Percentiles rank a stretch among this genome's conserved stretches.
Evolutionary conservation across 2,888 invertebrate genomes (phyloP).

Genomic region (Portevinia maculata): DNA sequence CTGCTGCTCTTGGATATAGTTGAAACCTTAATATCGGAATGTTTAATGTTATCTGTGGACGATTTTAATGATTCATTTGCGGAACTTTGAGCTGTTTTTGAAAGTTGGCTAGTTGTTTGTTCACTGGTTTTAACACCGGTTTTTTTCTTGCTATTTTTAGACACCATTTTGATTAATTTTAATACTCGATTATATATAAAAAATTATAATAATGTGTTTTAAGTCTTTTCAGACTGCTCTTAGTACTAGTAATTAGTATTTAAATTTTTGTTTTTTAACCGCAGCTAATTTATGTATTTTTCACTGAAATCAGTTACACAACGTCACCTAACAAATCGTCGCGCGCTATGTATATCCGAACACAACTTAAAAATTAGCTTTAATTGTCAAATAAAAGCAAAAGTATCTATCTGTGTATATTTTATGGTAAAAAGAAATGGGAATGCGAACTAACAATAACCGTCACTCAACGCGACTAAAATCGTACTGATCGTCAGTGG

Average conservation of each 20-base stretch:
- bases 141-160: slow-evolving; percentile 79
- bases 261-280: no score
- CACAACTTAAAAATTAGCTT: slow-evolving; percentile 52
- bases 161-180: slow-evolving; percentile 77
- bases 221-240: neutral
- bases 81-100: slow-evolving; percentile 19
- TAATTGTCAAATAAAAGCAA: slow-evolving; percentile 45
- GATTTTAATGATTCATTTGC: slow-evolving; percentile 31
- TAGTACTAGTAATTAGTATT: neutral
- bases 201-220: slow-evolving; percentile 7
- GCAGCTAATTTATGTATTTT: neutral
- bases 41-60: slow-evolving; percentile 30
- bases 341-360: slow-evolving; percentile 27
- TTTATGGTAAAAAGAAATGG: neutral
- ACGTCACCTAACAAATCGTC: slow-evolving; percentile 45
- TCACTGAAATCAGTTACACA: slow-evolving; percentile 44
- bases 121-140: slow-evolving; percentile 76
- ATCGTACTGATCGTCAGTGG: slow-evolving; percentile 80
- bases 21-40: slow-evolving; percentile 39
- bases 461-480: slow-evolving; percentile 81
- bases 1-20: slow-evolving; percentile 35
- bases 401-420: slow-evolving; percentile 29
- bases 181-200: slow-evolving; percentile 31
- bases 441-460: slow-evolving; percentile 75
- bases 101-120: slow-evolving; percentile 12